phyloP scores from a whole-genome alignment of 2,797 vertebrate species.

The Trachops cirrhosus region DNA sequence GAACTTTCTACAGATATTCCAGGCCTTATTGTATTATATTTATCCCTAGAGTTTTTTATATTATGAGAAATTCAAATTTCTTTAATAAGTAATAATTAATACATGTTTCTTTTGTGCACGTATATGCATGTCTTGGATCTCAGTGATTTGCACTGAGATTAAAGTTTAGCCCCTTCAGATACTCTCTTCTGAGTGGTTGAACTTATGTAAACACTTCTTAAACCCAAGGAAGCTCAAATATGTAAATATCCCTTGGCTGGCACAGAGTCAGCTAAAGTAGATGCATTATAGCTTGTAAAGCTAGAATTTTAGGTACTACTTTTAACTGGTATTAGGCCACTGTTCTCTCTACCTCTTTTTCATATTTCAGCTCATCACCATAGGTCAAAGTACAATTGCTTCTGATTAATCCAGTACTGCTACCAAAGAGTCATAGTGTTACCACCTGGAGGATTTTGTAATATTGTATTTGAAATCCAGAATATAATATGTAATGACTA shows the following conservation, averaged over 20 bases:
- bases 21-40: not conserved
- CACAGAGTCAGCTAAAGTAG: not conserved
- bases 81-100: slow-evolving; percentile 31
- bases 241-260: not conserved
- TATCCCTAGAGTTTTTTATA: slow-evolving; percentile 30
- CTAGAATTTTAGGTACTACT: not conserved
- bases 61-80: slow-evolving; percentile 37
- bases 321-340: not conserved
- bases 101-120: not conserved
- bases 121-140: not conserved
- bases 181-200: not conserved
- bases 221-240: not conserved
- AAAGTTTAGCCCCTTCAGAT: slow-evolving; percentile 7
- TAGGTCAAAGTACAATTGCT: not conserved
- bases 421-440: not conserved
- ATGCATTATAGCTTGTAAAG: not conserved
- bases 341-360: not conserved
- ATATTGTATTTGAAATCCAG: not conserved
- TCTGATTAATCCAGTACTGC: not conserved
- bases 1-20: not conserved
- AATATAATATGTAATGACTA: not conserved
- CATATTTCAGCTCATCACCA: not conserved
- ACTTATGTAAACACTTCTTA: not conserved
- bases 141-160: not conserved
- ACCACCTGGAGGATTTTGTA: not conserved